These are phyloP conservation scores for Formica selysi DNA, from an alignment of 1,140 invertebrate species.

Conservation along the genomic window DNA sequence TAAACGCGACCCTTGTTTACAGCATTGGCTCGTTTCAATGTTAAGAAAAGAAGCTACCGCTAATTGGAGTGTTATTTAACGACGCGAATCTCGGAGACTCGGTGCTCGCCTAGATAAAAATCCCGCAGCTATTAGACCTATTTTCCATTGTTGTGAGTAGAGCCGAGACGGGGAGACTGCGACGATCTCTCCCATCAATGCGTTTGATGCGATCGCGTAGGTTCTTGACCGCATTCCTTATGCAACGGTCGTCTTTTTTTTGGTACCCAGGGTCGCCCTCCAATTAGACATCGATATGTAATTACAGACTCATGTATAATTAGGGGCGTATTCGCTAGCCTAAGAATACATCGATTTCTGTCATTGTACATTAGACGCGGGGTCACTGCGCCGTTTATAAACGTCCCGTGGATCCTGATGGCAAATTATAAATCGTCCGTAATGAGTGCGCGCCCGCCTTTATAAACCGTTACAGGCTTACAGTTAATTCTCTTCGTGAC, in stretches of 20 bases:
- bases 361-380: conserved; percentile 49
- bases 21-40: neutral
- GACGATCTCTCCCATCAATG: neutral
- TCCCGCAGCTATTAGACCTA: conserved; percentile 19
- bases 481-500: conserved; percentile 50
- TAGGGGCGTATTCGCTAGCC: conserved; percentile 35
- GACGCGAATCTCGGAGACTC: conserved; percentile 11
- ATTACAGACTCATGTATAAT: conserved; percentile 51
- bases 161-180: neutral
- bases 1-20: neutral
- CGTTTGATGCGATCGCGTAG: conserved; percentile 28
- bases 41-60: neutral
- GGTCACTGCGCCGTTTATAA: conserved; percentile 52
- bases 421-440: conserved; percentile 60
- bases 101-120: neutral
- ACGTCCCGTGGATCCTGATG: conserved; percentile 46
- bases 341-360: conserved; percentile 61
- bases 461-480: conserved; percentile 43
- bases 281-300: conserved; percentile 55
- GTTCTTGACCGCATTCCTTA: conserved; percentile 49
- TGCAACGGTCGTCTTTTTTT: conserved; percentile 25
- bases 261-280: conserved; percentile 15
- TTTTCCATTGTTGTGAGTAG: conserved; percentile 43
- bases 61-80: conserved; percentile 43
- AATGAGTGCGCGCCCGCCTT: conserved; percentile 52